phyloP scores from a whole-genome alignment of 2,797 vertebrate genomes.

The Lagodon rhomboides region DNA sequence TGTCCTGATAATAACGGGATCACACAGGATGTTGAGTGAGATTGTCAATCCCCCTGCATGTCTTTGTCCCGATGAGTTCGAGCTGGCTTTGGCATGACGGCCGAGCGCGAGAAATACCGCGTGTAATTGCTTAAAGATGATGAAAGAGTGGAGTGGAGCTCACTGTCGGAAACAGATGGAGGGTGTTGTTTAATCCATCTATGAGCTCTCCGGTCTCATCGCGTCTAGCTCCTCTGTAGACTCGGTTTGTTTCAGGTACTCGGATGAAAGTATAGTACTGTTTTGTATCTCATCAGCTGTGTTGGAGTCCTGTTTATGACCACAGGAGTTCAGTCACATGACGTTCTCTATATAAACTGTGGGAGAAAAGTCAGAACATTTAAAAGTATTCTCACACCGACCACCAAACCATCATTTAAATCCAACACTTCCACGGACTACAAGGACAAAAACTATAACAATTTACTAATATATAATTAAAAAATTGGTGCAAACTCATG shows the following conservation, averaged over 20 bases:
- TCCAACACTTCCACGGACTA: background rate
- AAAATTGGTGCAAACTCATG: too few relatives aligned
- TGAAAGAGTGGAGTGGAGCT: constrained; percentile 41
- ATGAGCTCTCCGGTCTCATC: constrained; percentile 46
- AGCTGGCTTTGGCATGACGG: constrained; percentile 60
- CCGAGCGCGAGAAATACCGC: constrained; percentile 55
- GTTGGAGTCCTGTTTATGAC: background rate
- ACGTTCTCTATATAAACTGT: background rate
- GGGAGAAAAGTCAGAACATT: background rate
- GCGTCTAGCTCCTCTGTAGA: constrained; percentile 15
- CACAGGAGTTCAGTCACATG: background rate
- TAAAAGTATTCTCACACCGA: background rate
- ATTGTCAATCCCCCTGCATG: constrained; percentile 48
- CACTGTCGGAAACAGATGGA: constrained; percentile 68
- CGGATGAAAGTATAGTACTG: background rate
- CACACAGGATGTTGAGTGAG: constrained; percentile 59
- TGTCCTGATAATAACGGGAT: constrained; percentile 64
- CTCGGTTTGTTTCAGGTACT: background rate
- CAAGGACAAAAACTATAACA: too few relatives aligned
- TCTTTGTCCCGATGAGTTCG: constrained; percentile 54
- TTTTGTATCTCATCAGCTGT: background rate
- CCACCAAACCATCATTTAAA: background rate
- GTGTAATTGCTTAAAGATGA: constrained; percentile 75
- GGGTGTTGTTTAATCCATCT: constrained; percentile 55
- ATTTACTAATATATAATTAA: too few relatives aligned